Evolutionary conservation across 2,888 invertebrate genomes (phyloP).

Genomic region (Escarpia spicata): DNA sequence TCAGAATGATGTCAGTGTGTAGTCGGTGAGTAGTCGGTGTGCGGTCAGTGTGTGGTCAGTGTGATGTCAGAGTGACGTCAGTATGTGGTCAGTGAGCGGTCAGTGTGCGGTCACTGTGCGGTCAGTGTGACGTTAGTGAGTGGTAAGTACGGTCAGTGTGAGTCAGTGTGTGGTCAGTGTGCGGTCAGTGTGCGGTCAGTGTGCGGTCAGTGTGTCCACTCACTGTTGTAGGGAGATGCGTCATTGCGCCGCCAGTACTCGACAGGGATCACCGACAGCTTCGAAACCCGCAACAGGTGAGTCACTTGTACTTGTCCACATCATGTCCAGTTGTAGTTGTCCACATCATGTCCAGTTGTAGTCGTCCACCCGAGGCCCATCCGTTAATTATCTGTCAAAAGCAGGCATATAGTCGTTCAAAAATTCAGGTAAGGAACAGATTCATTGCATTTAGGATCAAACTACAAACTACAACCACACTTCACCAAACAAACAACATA

Average conservation of each 20-base stretch:
- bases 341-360: neutral
- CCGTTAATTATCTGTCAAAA: neutral
- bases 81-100: neutral
- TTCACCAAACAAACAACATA: neutral
- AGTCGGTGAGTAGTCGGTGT: neutral
- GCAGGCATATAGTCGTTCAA: neutral
- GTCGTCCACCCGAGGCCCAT: no score
- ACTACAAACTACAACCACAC: neutral
- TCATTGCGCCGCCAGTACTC: neutral
- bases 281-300: constrained; percentile 2
- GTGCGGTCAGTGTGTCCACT: neutral
- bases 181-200: neutral
- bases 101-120: neutral
- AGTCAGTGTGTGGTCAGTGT: neutral
- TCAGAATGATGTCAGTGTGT: neutral
- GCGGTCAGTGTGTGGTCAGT: neutral
- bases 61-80: neutral
- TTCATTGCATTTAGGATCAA: neutral
- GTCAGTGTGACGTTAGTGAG: neutral
- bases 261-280: neutral
- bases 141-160: neutral
- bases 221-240: neutral
- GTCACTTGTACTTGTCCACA: neutral
- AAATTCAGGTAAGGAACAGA: neutral
- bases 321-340: neutral